Evolutionary conservation across 92 coral and sea anemone genomes (phyloP).

Genomic region (Palythoa heliodiscus): DNA sequence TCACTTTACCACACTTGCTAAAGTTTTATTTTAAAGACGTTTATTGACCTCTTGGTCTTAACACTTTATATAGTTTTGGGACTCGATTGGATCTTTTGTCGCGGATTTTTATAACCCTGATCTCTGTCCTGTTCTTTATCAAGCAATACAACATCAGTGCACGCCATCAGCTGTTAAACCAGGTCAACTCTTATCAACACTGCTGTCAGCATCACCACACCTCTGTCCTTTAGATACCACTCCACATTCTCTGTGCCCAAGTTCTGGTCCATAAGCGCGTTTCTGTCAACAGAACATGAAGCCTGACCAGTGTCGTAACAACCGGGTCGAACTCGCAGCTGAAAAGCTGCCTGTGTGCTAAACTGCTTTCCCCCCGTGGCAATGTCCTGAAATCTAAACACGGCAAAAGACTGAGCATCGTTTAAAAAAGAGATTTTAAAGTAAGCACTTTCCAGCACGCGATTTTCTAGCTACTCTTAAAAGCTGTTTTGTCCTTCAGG

Average conservation of each 20-base stretch:
- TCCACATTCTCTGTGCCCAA: conserved; percentile 84
- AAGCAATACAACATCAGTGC: background rate
- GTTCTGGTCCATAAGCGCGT: conserved; percentile 78
- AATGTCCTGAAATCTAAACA: conserved; percentile 78
- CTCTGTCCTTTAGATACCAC: conserved; percentile 78
- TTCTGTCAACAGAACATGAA: conserved; percentile 66
- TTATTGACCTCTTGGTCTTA: background rate
- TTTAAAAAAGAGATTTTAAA: no score
- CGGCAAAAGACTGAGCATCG: background rate
- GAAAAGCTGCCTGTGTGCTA: conserved; percentile 88
- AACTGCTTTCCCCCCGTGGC: conserved; percentile 86
- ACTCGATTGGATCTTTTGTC: background rate
- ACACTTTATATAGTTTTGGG: background rate
- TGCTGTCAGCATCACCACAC: conserved; percentile 68
- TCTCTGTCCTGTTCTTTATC: background rate
- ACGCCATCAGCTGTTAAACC: background rate
- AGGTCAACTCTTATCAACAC: conserved; percentile 78
- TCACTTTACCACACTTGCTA: background rate
- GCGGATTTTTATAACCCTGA: background rate
- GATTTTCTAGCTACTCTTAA: background rate
- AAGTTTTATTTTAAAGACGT: background rate
- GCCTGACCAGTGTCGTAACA: conserved; percentile 78
- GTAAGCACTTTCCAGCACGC: background rate
- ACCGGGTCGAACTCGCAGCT: conserved; percentile 88
- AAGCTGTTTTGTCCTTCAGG: no score